Conservation (phyloP, 2,888 invertebrate species). For the Smittia sp. region DNA sequence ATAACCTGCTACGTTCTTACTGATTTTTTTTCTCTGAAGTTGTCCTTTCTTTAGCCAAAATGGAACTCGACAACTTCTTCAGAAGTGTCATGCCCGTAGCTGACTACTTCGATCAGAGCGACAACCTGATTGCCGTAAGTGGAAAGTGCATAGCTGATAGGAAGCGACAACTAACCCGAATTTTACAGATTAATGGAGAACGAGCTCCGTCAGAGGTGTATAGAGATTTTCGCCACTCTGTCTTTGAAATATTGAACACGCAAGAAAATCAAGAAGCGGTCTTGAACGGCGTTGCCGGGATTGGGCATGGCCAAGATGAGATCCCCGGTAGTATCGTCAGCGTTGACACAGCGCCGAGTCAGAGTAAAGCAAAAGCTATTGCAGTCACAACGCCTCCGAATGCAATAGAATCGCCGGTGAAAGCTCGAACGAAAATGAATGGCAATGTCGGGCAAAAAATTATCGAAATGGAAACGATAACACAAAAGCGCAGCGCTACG, state of each 20-base stretch:
- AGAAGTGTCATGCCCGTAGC: constrained; percentile 86
- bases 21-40: constrained; percentile 44
- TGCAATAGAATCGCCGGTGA: constrained; percentile 52
- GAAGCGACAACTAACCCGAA: too few relatives aligned
- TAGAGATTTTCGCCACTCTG: constrained; percentile 76
- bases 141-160: neutral
- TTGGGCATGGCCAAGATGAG: constrained; percentile 57
- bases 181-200: constrained; percentile 80
- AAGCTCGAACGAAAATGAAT: constrained; percentile 46
- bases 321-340: constrained; percentile 65
- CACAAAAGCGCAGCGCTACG: neutral
- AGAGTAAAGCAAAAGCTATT: constrained; percentile 47
- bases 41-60: constrained; percentile 75
- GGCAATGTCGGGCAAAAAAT: constrained; percentile 35
- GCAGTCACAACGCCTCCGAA: constrained; percentile 50
- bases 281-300: constrained; percentile 62
- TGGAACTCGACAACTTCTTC: constrained; percentile 88
- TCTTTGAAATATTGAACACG: constrained; percentile 71
- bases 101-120: constrained; percentile 85
- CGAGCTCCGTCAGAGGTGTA: constrained; percentile 83
- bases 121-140: constrained; percentile 68
- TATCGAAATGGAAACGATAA: constrained; percentile 38
- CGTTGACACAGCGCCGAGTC: constrained; percentile 59
- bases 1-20: neutral
- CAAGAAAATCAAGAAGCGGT: constrained; percentile 64